Evolutionary conservation across 2,797 vertebrate species (phyloP).

Genomic region (Trachops cirrhosus): DNA sequence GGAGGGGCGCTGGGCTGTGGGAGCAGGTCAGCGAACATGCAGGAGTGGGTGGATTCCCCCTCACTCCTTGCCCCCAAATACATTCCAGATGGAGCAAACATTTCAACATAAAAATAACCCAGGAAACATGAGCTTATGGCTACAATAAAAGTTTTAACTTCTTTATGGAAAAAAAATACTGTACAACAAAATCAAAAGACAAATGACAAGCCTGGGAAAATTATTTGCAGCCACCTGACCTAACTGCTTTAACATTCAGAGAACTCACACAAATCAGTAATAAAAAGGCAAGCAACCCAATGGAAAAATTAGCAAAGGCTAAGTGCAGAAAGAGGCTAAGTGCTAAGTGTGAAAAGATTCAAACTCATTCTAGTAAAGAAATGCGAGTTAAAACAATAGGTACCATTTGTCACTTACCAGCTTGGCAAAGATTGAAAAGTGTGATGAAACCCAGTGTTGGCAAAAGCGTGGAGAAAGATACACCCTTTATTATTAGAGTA

Average conservation of each 20-base stretch:
- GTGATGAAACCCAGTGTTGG: not conserved
- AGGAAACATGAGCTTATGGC: not conserved
- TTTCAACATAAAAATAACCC: not conserved
- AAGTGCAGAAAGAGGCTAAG: not conserved
- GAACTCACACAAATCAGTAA: not conserved
- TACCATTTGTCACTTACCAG: not conserved
- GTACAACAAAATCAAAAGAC: not conserved
- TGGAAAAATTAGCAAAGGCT: not conserved
- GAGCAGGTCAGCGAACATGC: not conserved
- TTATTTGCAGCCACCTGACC: not conserved
- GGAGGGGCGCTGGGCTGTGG: not conserved
- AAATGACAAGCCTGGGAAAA: not conserved
- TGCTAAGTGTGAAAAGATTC: slow-evolving; percentile 3
- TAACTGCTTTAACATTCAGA: not conserved
- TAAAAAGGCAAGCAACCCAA: not conserved
- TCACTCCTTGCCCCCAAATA: not conserved
- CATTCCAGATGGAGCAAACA: not conserved
- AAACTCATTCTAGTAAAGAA: not conserved
- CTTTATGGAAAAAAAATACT: not conserved
- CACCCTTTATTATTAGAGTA: not conserved
- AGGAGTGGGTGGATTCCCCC: not conserved
- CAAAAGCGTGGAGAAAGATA: not conserved
- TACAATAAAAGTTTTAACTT: not conserved
- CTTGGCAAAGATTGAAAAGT: not conserved
- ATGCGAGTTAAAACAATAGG: not conserved